A percentile compares a stretch with the other conserved stretches of the same genome.
phyloP scores from a whole-genome alignment of 2,113 vertebrate species.

The Orcinus orca region DNA sequence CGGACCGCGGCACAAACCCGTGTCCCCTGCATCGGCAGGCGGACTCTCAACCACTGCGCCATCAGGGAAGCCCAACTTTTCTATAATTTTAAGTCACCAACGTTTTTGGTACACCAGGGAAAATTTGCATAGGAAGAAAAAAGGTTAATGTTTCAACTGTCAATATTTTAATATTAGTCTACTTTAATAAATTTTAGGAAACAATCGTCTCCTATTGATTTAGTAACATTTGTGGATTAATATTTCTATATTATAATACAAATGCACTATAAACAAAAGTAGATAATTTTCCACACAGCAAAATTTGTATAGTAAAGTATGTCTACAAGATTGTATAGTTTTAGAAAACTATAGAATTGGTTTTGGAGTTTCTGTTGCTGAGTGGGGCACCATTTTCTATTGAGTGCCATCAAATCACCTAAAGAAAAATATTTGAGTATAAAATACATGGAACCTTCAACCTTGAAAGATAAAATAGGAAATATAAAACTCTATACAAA shows the following conservation, averaged over 20 bases:
- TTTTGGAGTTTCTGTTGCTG: neutral
- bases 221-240: neutral
- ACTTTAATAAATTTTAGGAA: neutral
- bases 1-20: too few relatives aligned
- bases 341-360: neutral
- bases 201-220: neutral
- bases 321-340: neutral
- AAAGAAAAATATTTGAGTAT: neutral
- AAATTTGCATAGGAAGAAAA: conserved; percentile 27
- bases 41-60: too few relatives aligned
- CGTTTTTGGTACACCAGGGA: conserved; percentile 4
- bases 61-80: neutral
- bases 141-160: conserved; percentile 26
- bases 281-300: neutral
- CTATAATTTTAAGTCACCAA: conserved; percentile 11
- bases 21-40: too few relatives aligned
- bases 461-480: neutral
- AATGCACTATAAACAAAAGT: neutral
- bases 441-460: neutral
- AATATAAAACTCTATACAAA: neutral
- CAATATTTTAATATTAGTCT: conserved; percentile 29
- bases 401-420: neutral
- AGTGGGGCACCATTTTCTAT: neutral
- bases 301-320: conserved; percentile 20
- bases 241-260: neutral